A percentile compares a stretch with the other conserved stretches of the same genome.
Evolutionary conservation across 2,888 invertebrate genomes (phyloP).

Genomic region (Amphiduros pacificus): DNA sequence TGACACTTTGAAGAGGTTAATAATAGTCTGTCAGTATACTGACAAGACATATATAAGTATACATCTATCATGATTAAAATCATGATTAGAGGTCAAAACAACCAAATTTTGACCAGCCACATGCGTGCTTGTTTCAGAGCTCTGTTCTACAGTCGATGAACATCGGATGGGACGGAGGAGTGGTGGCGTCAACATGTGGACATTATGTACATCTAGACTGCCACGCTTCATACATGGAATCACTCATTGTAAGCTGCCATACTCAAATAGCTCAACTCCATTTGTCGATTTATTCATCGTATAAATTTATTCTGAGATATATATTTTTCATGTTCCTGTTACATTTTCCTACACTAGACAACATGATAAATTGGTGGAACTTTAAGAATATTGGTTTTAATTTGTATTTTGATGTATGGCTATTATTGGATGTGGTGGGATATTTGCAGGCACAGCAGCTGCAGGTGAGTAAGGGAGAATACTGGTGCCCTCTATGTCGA

Average conservation of each 20-base stretch:
- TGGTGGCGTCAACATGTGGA: conserved; percentile 92
- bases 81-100: no score
- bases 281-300: no score
- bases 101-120: no score
- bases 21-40: no score
- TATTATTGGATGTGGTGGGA: no score
- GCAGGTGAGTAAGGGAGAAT: conserved; percentile 67
- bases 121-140: background rate
- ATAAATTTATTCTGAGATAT: background rate
- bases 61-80: no score
- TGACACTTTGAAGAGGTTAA: no score
- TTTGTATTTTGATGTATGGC: no score
- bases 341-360: background rate
- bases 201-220: conserved; percentile 96
- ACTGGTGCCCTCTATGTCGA: conserved; percentile 91
- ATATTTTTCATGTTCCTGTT: background rate
- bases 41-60: no score
- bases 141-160: conserved; percentile 24
- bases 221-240: conserved; percentile 85
- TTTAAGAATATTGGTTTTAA: no score
- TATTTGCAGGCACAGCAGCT: conserved; percentile 42
- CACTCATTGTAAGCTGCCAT: conserved; percentile 66
- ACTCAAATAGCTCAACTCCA: no score
- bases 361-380: no score
- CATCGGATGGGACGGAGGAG: conserved; percentile 66